These are phyloP conservation scores for Cynopterus sphinx DNA, from an alignment of 2,797 vertebrate genomes.

Conservation along the genomic window DNA sequence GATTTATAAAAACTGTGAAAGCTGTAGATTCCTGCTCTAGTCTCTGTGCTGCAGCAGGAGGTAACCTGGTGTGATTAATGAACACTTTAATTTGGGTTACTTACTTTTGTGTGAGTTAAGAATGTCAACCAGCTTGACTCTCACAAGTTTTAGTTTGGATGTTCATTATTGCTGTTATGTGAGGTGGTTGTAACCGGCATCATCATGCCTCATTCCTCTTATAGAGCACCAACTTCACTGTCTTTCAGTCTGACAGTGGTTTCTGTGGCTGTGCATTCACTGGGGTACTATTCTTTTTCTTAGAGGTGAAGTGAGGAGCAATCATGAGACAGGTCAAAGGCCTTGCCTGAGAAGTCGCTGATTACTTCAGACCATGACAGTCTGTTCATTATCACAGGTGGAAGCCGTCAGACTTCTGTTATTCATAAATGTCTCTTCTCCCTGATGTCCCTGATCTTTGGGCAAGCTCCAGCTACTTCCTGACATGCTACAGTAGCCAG, in stretches of 20 bases:
- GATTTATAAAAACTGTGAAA: neutral
- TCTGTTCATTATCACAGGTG: neutral
- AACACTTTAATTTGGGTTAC: neutral
- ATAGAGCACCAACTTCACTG: neutral
- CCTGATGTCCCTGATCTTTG: neutral
- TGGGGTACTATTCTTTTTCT: neutral
- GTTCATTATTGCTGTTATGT: neutral
- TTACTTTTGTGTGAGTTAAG: neutral
- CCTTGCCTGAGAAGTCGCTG: neutral
- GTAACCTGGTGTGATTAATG: neutral
- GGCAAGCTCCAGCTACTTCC: neutral
- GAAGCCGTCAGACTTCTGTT: neutral
- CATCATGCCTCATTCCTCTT: neutral
- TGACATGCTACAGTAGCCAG: neutral
- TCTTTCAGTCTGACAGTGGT: neutral
- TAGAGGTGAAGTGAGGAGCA: neutral
- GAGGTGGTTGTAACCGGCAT: neutral
- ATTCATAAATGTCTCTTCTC: neutral
- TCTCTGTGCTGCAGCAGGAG: neutral
- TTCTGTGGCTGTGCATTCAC: neutral
- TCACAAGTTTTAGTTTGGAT: neutral
- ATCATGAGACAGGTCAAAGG: neutral
- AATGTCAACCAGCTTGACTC: neutral
- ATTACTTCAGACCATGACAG: neutral
- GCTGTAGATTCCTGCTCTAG: neutral